These are phyloP conservation scores for Ectemnius continuus DNA, from an alignment of 2,888 invertebrate species.

Conservation along the genomic window DNA sequence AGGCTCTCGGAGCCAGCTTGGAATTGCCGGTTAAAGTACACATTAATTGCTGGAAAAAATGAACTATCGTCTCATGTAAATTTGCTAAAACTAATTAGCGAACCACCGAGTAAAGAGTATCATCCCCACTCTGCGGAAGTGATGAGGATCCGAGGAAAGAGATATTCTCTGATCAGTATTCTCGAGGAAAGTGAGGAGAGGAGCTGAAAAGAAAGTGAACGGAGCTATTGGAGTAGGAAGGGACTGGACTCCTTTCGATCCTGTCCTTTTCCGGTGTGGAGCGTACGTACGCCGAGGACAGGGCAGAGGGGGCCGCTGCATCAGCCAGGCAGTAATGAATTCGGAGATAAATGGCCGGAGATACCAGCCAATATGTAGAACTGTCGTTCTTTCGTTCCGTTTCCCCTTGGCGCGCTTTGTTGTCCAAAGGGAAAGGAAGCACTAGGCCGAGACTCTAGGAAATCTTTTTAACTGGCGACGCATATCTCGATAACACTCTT, in stretches of 20 bases:
- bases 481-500: no score
- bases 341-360: constrained; percentile 69
- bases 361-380: constrained; percentile 66
- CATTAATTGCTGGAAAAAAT: neutral
- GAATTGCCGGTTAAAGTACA: constrained; percentile 37
- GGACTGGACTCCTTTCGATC: constrained; percentile 49
- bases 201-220: constrained; percentile 51
- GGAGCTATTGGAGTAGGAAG: neutral
- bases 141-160: constrained; percentile 14
- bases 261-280: constrained; percentile 44
- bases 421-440: constrained; percentile 34
- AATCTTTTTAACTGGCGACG: constrained; percentile 2
- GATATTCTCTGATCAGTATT: constrained; percentile 58
- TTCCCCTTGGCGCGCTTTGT: constrained; percentile 36
- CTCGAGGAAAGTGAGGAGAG: constrained; percentile 56
- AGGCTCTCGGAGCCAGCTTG: constrained; percentile 47
- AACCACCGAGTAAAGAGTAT: no score
- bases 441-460: constrained; percentile 23
- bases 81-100: neutral
- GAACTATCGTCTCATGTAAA: constrained; percentile 5
- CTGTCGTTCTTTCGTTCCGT: constrained; percentile 51
- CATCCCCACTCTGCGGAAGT: no score
- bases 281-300: constrained; percentile 13
- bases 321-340: constrained; percentile 70
- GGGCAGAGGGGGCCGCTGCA: constrained; percentile 55